Base-by-base conservation (phyloP, 2,113 vertebrate genomes). In the Taxidea taxus region DNA sequence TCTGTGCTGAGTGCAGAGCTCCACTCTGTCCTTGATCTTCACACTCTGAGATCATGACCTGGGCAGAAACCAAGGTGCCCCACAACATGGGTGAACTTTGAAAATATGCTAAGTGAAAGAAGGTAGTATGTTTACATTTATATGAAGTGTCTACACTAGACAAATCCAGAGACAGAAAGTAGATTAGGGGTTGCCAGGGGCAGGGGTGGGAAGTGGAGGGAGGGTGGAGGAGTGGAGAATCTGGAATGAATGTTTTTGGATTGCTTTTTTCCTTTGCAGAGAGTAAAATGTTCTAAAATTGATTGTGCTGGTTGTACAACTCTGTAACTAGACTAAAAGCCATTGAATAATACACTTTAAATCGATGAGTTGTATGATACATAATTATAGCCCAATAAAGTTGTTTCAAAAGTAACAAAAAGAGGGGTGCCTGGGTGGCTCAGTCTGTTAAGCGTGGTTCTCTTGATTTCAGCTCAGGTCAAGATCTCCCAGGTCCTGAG, bases 41-140 rank as follows among this genome's bases (percentile, higher is more conserved):
- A 6, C 31, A n/a, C 64, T 31, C 64, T 66, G 64, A 66, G 64
- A 66, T 66, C 31, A 66, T 16, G 64, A 66, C 31, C 64, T 66
- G 64, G n/a, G 64, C 1, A 1, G 64, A 66, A 66, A 66, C 64
- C 31, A n/a, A 66, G 64, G 15, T 16, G 31, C 15, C 64, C 62
- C 64, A 80, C 27, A 77, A 81, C 7, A 23, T 51, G 44, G 15
- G 44, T 64, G 44, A 94, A 78, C 29, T 60, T 78, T 74, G 66
- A 90, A 97, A 94, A 95, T 34, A n/a, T 29, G 23, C 39, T 31
- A 80, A 87, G 14, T 90, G 29, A 92, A 83, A 62, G 49, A 92
- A 90, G 21, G 23, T 39, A 58, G 44, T n/a, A 49, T 51, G 44
- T 87, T 90, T 92, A 60, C 74, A 72, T 60, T 90, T 90, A 66